A percentile compares a stretch with the other conserved stretches of the same genome.
Conservation (phyloP, 2,888 invertebrate genomes). For the Rhingia campestris region DNA sequence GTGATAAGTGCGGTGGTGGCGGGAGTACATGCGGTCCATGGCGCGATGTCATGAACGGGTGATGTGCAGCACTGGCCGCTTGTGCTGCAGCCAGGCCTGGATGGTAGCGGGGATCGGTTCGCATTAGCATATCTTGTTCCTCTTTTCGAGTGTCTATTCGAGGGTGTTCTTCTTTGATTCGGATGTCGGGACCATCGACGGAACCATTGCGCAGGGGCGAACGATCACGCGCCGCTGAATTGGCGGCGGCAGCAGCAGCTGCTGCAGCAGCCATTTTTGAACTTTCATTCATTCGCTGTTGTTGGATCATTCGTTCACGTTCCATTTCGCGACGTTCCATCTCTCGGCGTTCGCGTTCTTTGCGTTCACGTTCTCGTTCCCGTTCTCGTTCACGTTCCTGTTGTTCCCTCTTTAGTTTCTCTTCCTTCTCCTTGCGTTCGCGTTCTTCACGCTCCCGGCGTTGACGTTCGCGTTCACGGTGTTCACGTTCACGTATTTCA, state of each 20-base stretch:
- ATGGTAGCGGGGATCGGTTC: constrained; percentile 84
- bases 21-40: constrained; percentile 84
- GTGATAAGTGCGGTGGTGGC: constrained; percentile 84
- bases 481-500: constrained; percentile 82
- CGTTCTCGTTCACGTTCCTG: constrained; percentile 85
- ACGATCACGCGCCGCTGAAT: constrained; percentile 84
- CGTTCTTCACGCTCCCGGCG: constrained; percentile 82
- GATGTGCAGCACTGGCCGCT: constrained; percentile 82
- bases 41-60: constrained; percentile 82
- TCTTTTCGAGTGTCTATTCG: constrained; percentile 81
- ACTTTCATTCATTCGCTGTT: constrained; percentile 84
- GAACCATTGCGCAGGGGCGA: constrained; percentile 88
- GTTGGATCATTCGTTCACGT: constrained; percentile 86
- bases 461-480: constrained; percentile 82
- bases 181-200: constrained; percentile 79
- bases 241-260: constrained; percentile 78
- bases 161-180: constrained; percentile 82
- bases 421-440: constrained; percentile 83
- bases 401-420: constrained; percentile 84
- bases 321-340: constrained; percentile 85
- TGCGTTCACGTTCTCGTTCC: constrained; percentile 84
- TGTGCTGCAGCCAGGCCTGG: constrained; percentile 82
- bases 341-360: constrained; percentile 85
- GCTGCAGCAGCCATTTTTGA: constrained; percentile 83
- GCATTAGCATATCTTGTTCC: constrained; percentile 84